Conservation (phyloP, 2,113 vertebrate genomes). For the Semnopithecus entellus region DNA sequence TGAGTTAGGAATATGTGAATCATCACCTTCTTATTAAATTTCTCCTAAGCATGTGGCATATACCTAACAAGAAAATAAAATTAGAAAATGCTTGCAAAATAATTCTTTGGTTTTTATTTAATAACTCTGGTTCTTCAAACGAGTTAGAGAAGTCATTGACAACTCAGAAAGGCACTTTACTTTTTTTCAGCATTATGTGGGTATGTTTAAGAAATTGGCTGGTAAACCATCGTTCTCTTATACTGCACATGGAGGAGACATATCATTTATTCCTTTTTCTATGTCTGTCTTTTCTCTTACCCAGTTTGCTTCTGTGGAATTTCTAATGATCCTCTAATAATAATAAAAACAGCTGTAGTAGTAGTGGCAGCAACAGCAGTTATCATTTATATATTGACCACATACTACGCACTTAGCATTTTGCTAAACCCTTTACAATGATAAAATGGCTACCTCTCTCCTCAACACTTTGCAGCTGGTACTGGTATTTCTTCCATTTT, state of each 20-base stretch:
- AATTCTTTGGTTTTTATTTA: neutral
- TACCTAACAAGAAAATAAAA: constrained; percentile 12
- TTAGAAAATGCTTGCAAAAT: neutral
- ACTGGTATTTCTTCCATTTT: neutral
- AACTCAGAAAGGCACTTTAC: neutral
- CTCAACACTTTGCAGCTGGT: neutral
- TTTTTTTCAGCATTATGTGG: neutral
- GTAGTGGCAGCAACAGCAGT: neutral
- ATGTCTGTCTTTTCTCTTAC: neutral
- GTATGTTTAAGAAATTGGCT: neutral
- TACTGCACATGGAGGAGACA: neutral
- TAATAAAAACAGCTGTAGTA: neutral
- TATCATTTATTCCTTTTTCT: neutral
- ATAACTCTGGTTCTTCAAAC: neutral
- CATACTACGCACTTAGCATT: neutral
- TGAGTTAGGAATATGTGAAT: constrained; percentile 16
- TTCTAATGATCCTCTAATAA: neutral
- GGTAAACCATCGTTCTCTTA: neutral
- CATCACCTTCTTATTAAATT: constrained; percentile 22
- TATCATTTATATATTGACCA: neutral
- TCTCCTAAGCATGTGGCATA: neutral
- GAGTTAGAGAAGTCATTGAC: neutral
- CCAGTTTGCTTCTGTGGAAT: neutral
- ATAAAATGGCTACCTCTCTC: neutral
- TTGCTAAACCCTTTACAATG: neutral